A percentile compares a stretch with the other conserved stretches of the same genome.
phyloP scores from a whole-genome alignment of 1,140 invertebrate species.

The Drosophila santomea region DNA sequence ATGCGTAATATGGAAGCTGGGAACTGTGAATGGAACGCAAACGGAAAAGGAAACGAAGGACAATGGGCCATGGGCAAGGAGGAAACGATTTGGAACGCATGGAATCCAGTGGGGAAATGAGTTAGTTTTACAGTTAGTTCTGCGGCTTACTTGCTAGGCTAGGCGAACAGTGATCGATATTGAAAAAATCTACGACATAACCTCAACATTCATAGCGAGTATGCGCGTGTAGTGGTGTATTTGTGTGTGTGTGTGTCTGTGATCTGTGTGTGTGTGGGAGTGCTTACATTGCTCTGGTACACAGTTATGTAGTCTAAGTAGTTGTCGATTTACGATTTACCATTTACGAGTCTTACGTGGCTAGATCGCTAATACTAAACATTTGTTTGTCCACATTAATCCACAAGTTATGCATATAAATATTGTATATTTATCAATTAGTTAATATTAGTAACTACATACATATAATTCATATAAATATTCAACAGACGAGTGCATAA shows the following conservation, averaged over 20 bases:
- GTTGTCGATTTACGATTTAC: constrained; percentile 41
- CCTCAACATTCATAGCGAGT: constrained; percentile 68
- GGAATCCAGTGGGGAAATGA: constrained; percentile 43
- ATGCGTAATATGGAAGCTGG: constrained; percentile 16
- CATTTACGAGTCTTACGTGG: constrained; percentile 40
- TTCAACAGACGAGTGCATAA: constrained; percentile 79
- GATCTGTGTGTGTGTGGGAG: constrained; percentile 5
- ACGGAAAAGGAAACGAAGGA: constrained; percentile 2
- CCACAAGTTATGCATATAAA: constrained; percentile 52
- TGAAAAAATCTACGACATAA: constrained; percentile 76
- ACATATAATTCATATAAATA: constrained; percentile 66
- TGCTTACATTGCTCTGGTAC: constrained; percentile 35
- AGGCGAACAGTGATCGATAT: constrained; percentile 71
- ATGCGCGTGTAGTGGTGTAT: constrained; percentile 23
- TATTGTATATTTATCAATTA: constrained; percentile 67
- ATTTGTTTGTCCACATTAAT: constrained; percentile 42
- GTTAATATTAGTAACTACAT: constrained; percentile 76
- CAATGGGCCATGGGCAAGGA: not conserved
- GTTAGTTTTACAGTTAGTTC: constrained; percentile 33
- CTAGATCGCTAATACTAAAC: constrained; percentile 45
- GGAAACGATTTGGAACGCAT: not conserved
- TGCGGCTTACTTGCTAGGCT: constrained; percentile 59
- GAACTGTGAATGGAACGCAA: not conserved
- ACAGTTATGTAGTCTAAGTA: constrained; percentile 37
- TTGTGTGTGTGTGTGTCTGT: not conserved